These are phyloP conservation scores for Hoplias malabaricus DNA, from an alignment of 2,113 vertebrate genomes.

Conservation along the genomic window DNA sequence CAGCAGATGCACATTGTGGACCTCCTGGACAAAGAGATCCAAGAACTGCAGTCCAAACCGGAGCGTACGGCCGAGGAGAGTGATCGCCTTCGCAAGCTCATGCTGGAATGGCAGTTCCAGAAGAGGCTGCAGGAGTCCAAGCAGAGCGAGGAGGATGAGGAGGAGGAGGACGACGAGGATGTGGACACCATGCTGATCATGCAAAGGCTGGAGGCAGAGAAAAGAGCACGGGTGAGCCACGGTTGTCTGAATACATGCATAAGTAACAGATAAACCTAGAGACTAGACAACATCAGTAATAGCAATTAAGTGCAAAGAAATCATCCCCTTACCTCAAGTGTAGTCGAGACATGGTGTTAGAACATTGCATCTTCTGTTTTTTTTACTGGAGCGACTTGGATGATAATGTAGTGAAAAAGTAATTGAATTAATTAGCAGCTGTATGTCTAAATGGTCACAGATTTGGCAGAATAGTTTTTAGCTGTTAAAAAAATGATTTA, in stretches of 20 bases:
- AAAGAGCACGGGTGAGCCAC: conserved; percentile 91
- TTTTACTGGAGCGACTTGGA: too few relatives aligned
- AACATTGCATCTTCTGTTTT: too few relatives aligned
- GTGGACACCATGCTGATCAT: conserved; percentile 93
- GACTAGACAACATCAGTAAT: neutral
- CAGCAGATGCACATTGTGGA: conserved; percentile 97
- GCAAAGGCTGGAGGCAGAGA: conserved; percentile 96
- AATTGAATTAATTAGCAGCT: too few relatives aligned
- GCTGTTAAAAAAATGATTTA: too few relatives aligned
- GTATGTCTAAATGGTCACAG: too few relatives aligned
- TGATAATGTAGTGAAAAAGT: too few relatives aligned
- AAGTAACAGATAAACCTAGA: neutral
- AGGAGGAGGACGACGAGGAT: conserved; percentile 96
- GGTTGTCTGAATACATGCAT: neutral
- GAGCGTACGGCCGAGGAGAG: conserved; percentile 91
- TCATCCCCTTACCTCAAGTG: too few relatives aligned
- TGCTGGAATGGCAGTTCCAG: conserved; percentile 99
- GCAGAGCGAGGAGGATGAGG: conserved; percentile 93
- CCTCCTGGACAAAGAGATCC: conserved; percentile 95
- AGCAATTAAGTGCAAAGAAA: too few relatives aligned
- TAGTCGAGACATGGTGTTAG: too few relatives aligned
- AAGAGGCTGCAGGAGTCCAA: conserved; percentile 95
- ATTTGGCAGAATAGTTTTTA: too few relatives aligned
- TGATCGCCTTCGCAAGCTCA: conserved; percentile 92
- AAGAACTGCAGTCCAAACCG: conserved; percentile 88